Conservation (phyloP, 2,888 invertebrate genomes). For the Eupithecia dodoneata region DNA sequence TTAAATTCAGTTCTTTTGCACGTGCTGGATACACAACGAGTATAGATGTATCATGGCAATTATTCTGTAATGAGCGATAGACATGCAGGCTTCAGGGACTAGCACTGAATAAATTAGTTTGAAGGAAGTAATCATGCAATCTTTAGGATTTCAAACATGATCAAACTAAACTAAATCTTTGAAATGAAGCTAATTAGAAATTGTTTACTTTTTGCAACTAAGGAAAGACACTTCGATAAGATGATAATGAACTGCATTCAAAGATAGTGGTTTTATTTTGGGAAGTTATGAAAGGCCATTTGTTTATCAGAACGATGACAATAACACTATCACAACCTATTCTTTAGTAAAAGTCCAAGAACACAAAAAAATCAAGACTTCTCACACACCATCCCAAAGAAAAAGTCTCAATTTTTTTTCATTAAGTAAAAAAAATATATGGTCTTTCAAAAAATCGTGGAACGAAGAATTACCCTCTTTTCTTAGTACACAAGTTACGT, state of each 20-base stretch:
- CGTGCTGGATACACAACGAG: slow-evolving; percentile 11
- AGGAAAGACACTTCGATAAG: neutral
- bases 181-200: neutral
- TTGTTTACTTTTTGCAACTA: neutral
- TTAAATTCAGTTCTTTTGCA: slow-evolving; percentile 32
- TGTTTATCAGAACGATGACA: neutral
- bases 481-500: too few relatives aligned
- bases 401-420: too few relatives aligned
- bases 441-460: too few relatives aligned
- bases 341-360: neutral
- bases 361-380: neutral
- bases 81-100: slow-evolving; percentile 16
- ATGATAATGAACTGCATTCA: neutral
- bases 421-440: too few relatives aligned
- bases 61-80: slow-evolving; percentile 24
- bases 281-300: neutral
- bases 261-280: neutral
- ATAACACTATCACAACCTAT: neutral
- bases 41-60: slow-evolving; percentile 15
- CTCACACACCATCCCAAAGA: neutral
- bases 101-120: neutral
- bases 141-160: neutral
- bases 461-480: too few relatives aligned
- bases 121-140: neutral
- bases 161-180: neutral